A percentile compares a stretch with the other conserved stretches of the same genome.
These are phyloP conservation scores for Leucoraja erinaceus DNA, from an alignment of 2,113 vertebrate species.

Conservation along the genomic window DNA sequence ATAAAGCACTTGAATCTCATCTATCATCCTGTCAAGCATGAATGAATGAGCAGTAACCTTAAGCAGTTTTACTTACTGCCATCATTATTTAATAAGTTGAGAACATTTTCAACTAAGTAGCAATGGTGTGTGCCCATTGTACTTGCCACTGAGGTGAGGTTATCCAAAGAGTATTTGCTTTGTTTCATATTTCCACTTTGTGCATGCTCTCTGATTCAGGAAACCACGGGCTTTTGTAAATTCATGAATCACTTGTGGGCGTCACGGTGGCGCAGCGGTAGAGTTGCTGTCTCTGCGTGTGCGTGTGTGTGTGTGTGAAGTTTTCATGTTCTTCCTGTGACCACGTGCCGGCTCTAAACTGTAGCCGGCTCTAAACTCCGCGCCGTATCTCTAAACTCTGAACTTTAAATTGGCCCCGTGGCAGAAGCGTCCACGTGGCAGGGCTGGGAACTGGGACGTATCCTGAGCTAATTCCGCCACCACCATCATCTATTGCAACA, in stretches of 20 bases:
- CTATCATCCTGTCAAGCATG: constrained; percentile 11
- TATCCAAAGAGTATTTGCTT: background rate
- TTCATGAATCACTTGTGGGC: background rate
- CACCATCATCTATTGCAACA: too few species aligned
- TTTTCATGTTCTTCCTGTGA: too few species aligned
- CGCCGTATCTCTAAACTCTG: too few species aligned
- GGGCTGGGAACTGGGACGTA: too few species aligned
- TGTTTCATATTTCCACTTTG: background rate
- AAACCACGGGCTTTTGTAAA: background rate
- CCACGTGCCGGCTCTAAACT: too few species aligned
- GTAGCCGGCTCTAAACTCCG: too few species aligned
- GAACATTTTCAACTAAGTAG: background rate
- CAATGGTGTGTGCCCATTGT: background rate
- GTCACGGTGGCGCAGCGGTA: too few species aligned
- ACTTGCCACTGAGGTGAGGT: background rate
- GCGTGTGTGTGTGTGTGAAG: too few species aligned
- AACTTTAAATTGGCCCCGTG: too few species aligned
- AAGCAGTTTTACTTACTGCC: constrained; percentile 16
- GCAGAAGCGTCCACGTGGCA: too few species aligned
- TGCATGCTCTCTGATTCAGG: background rate
- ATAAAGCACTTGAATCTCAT: constrained; percentile 28
- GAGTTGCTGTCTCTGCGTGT: too few species aligned
- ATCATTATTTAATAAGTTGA: constrained; percentile 34
- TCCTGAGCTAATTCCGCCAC: too few species aligned
- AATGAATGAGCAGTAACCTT: constrained; percentile 25